Conservation (phyloP, 2,113 vertebrate genomes). For the Hypanus sabinus region DNA sequence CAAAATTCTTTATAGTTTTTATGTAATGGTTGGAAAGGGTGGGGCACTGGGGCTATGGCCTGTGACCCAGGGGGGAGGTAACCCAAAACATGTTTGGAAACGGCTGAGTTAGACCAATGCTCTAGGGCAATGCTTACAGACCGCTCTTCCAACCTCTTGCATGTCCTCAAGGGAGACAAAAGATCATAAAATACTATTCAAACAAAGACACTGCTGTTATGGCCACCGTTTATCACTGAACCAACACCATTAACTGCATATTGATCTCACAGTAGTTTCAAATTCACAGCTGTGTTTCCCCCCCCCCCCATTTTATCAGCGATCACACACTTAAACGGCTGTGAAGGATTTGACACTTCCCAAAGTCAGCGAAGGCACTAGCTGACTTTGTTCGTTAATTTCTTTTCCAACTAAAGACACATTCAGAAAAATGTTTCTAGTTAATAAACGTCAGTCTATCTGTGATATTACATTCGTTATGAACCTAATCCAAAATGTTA, state of each 20-base stretch:
- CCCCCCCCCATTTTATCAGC: background rate
- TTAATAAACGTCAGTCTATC: background rate
- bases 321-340: background rate
- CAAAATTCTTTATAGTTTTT: too few relatives aligned
- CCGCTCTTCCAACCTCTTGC: background rate
- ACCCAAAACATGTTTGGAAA: too few relatives aligned
- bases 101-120: background rate
- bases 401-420: background rate
- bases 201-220: background rate
- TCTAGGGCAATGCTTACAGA: background rate
- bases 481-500: background rate
- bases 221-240: background rate
- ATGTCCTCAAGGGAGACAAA: background rate
- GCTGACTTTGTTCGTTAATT: background rate
- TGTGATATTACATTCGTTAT: background rate
- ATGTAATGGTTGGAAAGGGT: too few relatives aligned
- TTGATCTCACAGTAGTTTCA: background rate
- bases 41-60: too few relatives aligned
- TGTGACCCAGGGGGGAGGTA: too few relatives aligned
- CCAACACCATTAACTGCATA: background rate
- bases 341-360: background rate
- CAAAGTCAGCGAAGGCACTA: background rate
- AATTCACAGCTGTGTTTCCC: background rate
- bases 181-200: background rate
- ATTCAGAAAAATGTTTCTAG: background rate